These are phyloP conservation scores for Morone chrysops DNA, from an alignment of 2,113 vertebrate species.

Conservation along the genomic window DNA sequence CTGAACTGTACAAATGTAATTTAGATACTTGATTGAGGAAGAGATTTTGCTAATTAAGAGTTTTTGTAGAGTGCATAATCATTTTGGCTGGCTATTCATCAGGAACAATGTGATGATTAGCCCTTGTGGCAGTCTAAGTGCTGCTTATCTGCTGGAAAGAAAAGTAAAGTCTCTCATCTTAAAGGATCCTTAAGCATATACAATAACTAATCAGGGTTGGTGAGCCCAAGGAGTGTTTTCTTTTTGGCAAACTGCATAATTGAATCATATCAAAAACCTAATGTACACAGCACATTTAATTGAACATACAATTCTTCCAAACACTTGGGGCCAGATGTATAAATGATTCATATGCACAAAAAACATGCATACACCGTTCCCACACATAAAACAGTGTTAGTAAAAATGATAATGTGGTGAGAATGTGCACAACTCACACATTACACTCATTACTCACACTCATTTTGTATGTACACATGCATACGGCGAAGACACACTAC, in stretches of 20 bases:
- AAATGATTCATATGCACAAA: background rate
- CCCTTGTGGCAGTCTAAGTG: slow-evolving; percentile 62
- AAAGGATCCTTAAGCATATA: slow-evolving; percentile 49
- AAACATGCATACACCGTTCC: background rate
- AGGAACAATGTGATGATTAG: slow-evolving; percentile 83
- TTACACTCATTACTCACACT: too few species aligned
- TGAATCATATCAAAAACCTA: slow-evolving; percentile 2
- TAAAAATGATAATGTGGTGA: background rate
- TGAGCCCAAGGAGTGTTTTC: background rate
- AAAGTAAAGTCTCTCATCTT: slow-evolving; percentile 57
- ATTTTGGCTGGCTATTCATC: slow-evolving; percentile 80
- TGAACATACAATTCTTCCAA: background rate
- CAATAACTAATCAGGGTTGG: slow-evolving; percentile 44
- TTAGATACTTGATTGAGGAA: slow-evolving; percentile 81
- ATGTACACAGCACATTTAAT: slow-evolving; percentile 1
- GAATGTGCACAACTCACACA: background rate
- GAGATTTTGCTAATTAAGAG: slow-evolving; percentile 82
- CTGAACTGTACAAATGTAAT: slow-evolving; percentile 83
- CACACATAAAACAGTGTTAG: background rate
- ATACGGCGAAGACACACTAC: background rate
- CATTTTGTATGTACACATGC: background rate
- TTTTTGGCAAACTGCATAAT: slow-evolving; percentile 1
- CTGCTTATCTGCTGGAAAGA: slow-evolving; percentile 64
- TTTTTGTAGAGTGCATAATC: slow-evolving; percentile 79
- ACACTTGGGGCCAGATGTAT: background rate